Percentiles rank a stretch among this genome's conserved stretches.
Conservation (phyloP, 2,888 invertebrate species). For the Gymnocheta viridis region DNA sequence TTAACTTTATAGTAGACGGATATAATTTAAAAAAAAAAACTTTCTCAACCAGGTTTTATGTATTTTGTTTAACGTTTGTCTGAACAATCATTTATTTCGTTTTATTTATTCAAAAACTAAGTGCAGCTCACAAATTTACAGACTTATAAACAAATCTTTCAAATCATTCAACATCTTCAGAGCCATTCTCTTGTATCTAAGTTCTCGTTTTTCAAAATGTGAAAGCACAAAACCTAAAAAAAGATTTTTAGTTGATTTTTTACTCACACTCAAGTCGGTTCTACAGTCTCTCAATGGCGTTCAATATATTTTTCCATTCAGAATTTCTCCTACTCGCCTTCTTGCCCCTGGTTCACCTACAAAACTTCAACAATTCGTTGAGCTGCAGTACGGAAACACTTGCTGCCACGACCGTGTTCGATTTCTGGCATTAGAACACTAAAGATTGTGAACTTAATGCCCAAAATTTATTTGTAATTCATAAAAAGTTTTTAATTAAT, state of each 20-base stretch:
- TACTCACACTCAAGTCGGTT: background rate
- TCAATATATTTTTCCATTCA: background rate
- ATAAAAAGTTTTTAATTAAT: conserved; percentile 7
- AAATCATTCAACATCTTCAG: background rate
- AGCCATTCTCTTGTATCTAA: background rate
- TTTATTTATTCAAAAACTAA: conserved; percentile 35
- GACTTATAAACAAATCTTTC: background rate
- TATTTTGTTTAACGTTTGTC: background rate
- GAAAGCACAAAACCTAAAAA: background rate
- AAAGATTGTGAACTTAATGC: conserved; percentile 50
- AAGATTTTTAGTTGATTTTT: conserved; percentile 23
- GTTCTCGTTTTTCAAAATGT: background rate
- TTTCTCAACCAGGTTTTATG: too few species aligned
- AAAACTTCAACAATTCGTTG: background rate
- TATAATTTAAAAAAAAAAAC: too few species aligned
- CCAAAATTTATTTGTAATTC: conserved; percentile 4
- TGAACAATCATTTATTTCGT: background rate
- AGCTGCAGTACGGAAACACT: background rate
- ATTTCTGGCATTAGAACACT: conserved; percentile 53
- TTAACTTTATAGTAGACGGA: too few species aligned
- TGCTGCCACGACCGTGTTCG: conserved; percentile 11
- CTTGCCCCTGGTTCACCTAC: background rate
- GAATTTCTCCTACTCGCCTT: background rate
- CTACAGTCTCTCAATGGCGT: background rate
- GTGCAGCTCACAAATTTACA: background rate